Base-by-base conservation (phyloP, 2,797 vertebrate genomes). In the Nothura maculosa region DNA sequence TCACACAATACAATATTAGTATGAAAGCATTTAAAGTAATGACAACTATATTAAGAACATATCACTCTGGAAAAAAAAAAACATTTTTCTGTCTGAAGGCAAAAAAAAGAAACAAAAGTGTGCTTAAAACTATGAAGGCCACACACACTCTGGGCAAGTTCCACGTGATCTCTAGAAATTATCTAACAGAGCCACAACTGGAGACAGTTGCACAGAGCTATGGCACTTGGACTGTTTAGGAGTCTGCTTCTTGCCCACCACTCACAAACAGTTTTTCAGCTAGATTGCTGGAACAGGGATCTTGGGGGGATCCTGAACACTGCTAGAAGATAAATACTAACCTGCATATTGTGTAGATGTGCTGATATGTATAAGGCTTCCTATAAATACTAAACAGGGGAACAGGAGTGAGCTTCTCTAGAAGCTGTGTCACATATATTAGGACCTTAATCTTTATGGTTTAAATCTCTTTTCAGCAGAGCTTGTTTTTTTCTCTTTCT, bases 11-110 rank as follows among this genome's bases (percentile, higher is more conserved):
- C n/a, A 90, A 75, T 69, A 72, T 85, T 93, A 92, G 81, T 87
- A 62, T 83, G 79, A 95, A 89, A 78, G 42, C 76, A 47, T 92
- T 89, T 96, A 87, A 89, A 93, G 43, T 89, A 93, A 93, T 83
- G 64, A 89, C 86, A 87, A 78, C 68, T 94, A 52, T 83, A 90
- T 85, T 96, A 85, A 93, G 91, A 94, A 94, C 86, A 94, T 30
- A 90, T 79, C 63, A 68, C 70, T 80, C 67, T 0, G 1, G 87
- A 42, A 80, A 86, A 74, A 74, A 85, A 66, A 61, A 43, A 1
- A 87, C 2, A 42, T 90, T 90, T 92, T 90, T 88, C 21, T 84
- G 17, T 50, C 9, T 72, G 58, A 78, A 92, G 64, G n/a, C 48
- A 87, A 72, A 86, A 95, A 78, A 64, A 38, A 10, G 38, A 12